These are phyloP conservation scores for Nematopogon swammerdamellus DNA, from an alignment of 2,888 invertebrate species.

Conservation along the genomic window DNA sequence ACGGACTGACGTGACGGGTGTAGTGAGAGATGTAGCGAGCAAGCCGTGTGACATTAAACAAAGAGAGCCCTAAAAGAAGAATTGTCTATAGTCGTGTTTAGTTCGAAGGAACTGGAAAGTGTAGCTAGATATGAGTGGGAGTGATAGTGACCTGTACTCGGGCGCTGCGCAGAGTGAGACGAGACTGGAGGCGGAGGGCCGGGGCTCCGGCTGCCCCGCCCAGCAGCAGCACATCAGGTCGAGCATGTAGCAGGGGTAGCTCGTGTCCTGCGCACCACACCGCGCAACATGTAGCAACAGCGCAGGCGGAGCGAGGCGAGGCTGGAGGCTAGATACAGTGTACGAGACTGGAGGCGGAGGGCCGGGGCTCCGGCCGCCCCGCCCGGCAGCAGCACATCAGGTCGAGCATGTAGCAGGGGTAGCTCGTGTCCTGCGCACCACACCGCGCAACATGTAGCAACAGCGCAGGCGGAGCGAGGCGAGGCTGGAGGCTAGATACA, in stretches of 20 bases:
- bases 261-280: constrained; percentile 58
- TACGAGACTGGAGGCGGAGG: constrained; percentile 57
- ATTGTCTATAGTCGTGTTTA: too few species aligned
- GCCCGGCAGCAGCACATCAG: constrained; percentile 97
- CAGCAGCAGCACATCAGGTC: constrained; percentile 97
- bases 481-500: too few species aligned
- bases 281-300: too few species aligned
- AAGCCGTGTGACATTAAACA: too few species aligned
- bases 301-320: too few species aligned
- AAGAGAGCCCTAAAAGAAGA: too few species aligned
- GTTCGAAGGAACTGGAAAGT: too few species aligned
- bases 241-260: constrained; percentile 83
- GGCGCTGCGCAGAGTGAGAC: constrained; percentile 90
- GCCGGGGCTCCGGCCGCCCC: constrained; percentile 78
- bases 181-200: constrained; percentile 93
- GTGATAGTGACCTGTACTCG: too few species aligned
- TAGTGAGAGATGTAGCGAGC: too few species aligned
- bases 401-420: constrained; percentile 87
- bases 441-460: background rate
- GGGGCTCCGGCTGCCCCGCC: constrained; percentile 79
- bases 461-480: constrained; percentile 80
- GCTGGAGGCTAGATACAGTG: too few species aligned
- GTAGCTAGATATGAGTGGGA: too few species aligned
- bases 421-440: constrained; percentile 65
- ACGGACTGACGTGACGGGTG: too few species aligned